Evolutionary conservation across 2,113 vertebrate genomes (phyloP).

Genomic region (Crotalus horridus): DNA sequence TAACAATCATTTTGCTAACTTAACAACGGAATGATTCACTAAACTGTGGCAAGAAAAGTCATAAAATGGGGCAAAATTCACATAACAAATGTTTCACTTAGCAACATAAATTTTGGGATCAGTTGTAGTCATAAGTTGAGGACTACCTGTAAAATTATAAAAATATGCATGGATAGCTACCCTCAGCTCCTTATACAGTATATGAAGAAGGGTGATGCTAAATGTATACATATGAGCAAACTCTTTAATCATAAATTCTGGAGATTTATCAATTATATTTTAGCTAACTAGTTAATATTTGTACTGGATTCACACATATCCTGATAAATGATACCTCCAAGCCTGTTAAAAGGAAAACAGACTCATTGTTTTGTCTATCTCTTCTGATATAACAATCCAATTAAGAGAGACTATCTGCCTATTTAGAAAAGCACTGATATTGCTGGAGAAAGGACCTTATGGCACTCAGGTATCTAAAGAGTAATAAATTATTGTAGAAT

Average conservation of each 20-base stretch:
- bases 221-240: neutral
- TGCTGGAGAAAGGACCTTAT: neutral
- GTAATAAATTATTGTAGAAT: constrained; percentile 47
- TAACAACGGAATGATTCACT: neutral
- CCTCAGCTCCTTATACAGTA: neutral
- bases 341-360: neutral
- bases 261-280: constrained; percentile 20
- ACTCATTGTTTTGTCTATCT: neutral
- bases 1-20: neutral
- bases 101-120: neutral
- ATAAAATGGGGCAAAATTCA: neutral
- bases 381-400: neutral
- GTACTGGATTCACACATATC: neutral
- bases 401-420: neutral
- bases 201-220: neutral
- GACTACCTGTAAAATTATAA: neutral
- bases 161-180: neutral
- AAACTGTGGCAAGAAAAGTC: neutral
- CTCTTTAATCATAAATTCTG: neutral
- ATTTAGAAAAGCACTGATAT: neutral
- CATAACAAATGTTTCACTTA: neutral
- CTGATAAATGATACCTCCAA: neutral
- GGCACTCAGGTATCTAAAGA: neutral
- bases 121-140: neutral
- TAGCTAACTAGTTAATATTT: constrained; percentile 17